Conservation (phyloP, 2,888 invertebrate genomes). For the Megamerina dolium region DNA sequence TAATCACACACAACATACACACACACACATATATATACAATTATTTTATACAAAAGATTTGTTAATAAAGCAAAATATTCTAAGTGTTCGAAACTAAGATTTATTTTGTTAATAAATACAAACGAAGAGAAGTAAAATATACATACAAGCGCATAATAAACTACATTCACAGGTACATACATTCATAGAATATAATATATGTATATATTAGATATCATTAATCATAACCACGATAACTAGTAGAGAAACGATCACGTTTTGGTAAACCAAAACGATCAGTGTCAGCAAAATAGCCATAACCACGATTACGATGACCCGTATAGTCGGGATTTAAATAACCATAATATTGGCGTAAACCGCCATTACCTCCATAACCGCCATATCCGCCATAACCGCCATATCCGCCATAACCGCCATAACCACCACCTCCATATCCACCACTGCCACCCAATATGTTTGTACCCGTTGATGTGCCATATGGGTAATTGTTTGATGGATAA, state of each 20-base stretch:
- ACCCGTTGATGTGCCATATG: slow-evolving; percentile 5
- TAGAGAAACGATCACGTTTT: slow-evolving; percentile 16
- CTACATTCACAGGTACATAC: too few relatives aligned
- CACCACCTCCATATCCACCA: slow-evolving; percentile 16
- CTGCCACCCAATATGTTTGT: slow-evolving; percentile 11
- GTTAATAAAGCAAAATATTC: too few relatives aligned
- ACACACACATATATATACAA: too few relatives aligned
- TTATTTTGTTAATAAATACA: too few relatives aligned
- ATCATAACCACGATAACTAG: too few relatives aligned
- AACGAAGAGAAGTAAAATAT: too few relatives aligned
- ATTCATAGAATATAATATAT: too few relatives aligned
- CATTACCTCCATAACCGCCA: slow-evolving; percentile 58
- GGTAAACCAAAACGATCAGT: slow-evolving; percentile 44
- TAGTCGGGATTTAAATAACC: slow-evolving; percentile 57
- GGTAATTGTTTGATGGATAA: slow-evolving; percentile 12
- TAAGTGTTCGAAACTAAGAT: too few relatives aligned
- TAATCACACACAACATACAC: too few relatives aligned
- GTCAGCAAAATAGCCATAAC: slow-evolving; percentile 54
- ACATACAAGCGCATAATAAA: too few relatives aligned
- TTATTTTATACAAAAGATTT: too few relatives aligned
- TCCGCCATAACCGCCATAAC: slow-evolving; percentile 30
- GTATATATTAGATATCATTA: too few relatives aligned
- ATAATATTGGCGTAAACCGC: slow-evolving; percentile 55
- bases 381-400: slow-evolving; percentile 48
- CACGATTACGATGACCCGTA: slow-evolving; percentile 54